Evolutionary conservation across 1,140 invertebrate species (phyloP), one percentile per base, ranked within the genome.

Genomic region (Drosophila biarmipes): DNA sequence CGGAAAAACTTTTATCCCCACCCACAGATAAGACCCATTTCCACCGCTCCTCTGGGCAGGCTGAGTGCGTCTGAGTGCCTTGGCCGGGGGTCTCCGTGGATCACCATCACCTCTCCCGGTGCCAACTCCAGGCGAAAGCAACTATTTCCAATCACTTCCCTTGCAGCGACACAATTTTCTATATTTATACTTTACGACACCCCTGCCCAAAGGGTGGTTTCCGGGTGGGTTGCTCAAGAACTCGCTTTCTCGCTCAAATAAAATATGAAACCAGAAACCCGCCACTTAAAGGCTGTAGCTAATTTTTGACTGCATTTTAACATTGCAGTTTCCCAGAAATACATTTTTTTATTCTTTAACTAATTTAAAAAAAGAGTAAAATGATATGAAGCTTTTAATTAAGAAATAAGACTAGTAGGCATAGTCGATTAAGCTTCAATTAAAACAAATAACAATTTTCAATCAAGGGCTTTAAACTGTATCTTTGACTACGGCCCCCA

Each of bases 111-210:
- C 63, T 38, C 15, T 15, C 7, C 21, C 14, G 42, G 49, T 71
- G 67, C 67, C 64, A 71, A 71, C 64, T 69, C 37, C 74, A 79
- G 61, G 62, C 67, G 62, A 82, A 77, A 71, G 84, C 79, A 90
- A 87, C 84, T 89, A 87, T 87, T 87, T 87, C 84, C 84, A 87
- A 87, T 87, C 84, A 87, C 84, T 89, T 86, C 82, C 82, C 78
- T 87, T 78, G 78, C 82, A 86, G 79, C 84, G 84, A 89, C 84
- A 89, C 84, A 76, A 87, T 89, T 82, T 87, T 79, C 84, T 77
- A 84, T 89, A 80, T 89, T 87, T 87, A 89, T 87, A 80, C 76
- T 77, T 80, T 80, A 79, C 79, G 75, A 73, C 79, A 73, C 67
- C 46, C 59, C 64, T 52, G 58, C 37, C 40, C 68, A 58, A 34